Evolutionary conservation across 2,888 invertebrate species (phyloP), one percentile per base, ranked within the genome.

Genomic region (Acleris emargana): DNA sequence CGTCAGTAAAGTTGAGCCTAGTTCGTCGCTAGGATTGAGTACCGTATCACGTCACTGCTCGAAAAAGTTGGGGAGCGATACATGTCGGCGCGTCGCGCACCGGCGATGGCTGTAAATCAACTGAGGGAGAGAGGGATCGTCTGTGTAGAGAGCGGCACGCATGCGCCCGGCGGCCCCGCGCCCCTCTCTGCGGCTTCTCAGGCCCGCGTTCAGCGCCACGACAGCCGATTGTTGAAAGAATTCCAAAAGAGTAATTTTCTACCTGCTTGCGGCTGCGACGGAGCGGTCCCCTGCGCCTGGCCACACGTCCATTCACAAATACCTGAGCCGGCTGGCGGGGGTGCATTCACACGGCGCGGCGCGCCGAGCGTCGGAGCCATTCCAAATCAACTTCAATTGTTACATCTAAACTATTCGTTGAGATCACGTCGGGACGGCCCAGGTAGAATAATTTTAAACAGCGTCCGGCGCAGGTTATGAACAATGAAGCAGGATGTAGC

Each of bases 41-140:
- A 91, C 84, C 91, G 91, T 85, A 91, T 90, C 89, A 91, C 91
- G 88, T 91, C 91, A 91, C 91, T 90, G 82, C 89, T 90, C 91
- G 92, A 88, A 89, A 91, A 91, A 90, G 90, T 91, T 89, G 84
- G 84, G 77, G 81, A 84, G 75, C 86, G 79, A 94, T 93, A 76
- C 97, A 97, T 90, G 96, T 95, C 87, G 94, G 88, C 81, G 93
- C 94, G 76, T 87, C 86, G 76, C 86, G 81, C 81, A 81, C 89
- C 75, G 88, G 86, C 88, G 87, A 76, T 85, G 86, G 78, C 79
- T 86, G 78, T 80, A 81, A 83, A 83, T 86, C 84, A 87, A 92
- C 92, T 91, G 90, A 90, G 61, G 66, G 88, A 85, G 86, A 86
- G 90, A 88, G 85, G 87, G 82, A 84, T 87, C 82, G 88, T 83